These are phyloP conservation scores for Acrossocheilus fasciatus DNA, from an alignment of 2,797 vertebrate species.

Conservation along the genomic window DNA sequence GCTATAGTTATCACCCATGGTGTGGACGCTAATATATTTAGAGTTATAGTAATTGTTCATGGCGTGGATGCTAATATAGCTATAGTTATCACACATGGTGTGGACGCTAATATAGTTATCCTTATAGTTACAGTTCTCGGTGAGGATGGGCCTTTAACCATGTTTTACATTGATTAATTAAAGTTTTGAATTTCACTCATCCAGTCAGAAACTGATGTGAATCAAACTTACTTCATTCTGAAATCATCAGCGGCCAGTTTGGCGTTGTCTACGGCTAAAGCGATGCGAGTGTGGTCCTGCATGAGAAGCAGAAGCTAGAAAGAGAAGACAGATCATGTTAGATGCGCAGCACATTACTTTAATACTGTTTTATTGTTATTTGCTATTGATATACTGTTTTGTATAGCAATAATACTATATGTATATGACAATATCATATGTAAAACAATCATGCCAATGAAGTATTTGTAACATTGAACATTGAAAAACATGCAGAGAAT, in stretches of 20 bases:
- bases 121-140: not conserved
- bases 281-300: conserved; percentile 67
- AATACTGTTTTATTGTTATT: not conserved
- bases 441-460: not conserved
- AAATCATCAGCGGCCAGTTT: conserved; percentile 78
- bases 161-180: not conserved
- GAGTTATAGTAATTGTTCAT: too few species aligned
- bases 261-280: conserved; percentile 75
- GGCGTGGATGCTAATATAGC: too few species aligned
- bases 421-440: not conserved
- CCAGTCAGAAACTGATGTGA: not conserved
- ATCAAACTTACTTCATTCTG: conserved; percentile 75
- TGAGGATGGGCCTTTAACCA: too few species aligned
- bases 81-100: not conserved
- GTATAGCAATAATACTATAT: not conserved
- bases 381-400: not conserved
- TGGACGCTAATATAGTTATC: not conserved
- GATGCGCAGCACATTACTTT: not conserved
- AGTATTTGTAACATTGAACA: not conserved
- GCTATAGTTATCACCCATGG: too few species aligned
- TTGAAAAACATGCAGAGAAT: not conserved
- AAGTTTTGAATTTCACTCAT: not conserved
- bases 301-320: conserved; percentile 41
- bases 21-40: too few species aligned
- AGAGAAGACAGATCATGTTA: not conserved